Conservation (phyloP, 2,888 invertebrate genomes). For the Erebia ligea region DNA sequence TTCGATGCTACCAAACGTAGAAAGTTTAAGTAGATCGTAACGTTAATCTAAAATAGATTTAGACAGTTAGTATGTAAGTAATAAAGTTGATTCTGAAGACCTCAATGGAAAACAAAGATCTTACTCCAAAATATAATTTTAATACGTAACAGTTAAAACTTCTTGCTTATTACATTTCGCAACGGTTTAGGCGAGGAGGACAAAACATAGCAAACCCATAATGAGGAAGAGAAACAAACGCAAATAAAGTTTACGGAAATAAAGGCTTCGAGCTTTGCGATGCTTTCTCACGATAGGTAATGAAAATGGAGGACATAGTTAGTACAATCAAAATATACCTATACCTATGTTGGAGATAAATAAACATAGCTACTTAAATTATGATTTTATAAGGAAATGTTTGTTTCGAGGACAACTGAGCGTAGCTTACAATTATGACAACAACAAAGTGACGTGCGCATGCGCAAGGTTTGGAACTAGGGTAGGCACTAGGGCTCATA, state of each 20-base stretch:
- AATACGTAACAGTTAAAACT: conserved; percentile 13
- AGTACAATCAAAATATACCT: conserved; percentile 9
- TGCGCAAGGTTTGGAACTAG: no score
- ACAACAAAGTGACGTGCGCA: no score
- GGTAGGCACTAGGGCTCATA: no score
- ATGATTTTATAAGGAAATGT: background rate
- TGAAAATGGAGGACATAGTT: conserved; percentile 18
- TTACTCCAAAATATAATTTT: conserved; percentile 1
- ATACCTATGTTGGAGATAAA: background rate
- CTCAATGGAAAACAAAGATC: background rate
- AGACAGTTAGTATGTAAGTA: background rate
- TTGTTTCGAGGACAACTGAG: background rate
- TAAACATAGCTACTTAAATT: background rate
- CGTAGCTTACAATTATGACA: background rate
- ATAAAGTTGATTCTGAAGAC: background rate
- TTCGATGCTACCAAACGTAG: no score
- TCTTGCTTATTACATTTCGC: conserved; percentile 24
- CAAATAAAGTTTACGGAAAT: conserved; percentile 21
- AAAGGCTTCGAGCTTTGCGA: conserved; percentile 9
- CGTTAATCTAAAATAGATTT: no score
- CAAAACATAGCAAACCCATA: background rate
- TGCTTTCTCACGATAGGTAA: conserved; percentile 37
- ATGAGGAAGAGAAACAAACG: conserved; percentile 19
- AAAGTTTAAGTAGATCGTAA: no score
- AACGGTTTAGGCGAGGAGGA: conserved; percentile 25